Evolutionary conservation across 2,888 invertebrate species (phyloP).

Genomic region (Lasioglossum figueresi): DNA sequence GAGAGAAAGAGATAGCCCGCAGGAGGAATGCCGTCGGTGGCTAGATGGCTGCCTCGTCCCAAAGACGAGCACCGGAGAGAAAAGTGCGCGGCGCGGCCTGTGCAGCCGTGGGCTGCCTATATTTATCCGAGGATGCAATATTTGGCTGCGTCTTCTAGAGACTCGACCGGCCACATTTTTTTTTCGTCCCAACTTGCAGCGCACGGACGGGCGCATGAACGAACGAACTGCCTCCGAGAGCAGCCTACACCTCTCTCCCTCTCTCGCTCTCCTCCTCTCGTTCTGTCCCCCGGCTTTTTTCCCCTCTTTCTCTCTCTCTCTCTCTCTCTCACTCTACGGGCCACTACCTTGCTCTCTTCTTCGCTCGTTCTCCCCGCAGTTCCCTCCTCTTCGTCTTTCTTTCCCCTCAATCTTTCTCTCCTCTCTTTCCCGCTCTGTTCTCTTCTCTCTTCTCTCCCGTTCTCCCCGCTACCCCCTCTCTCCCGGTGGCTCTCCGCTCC

Average conservation of each 20-base stretch:
- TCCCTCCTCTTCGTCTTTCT: slow-evolving; percentile 20
- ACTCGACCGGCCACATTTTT: slow-evolving; percentile 69
- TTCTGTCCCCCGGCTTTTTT: neutral
- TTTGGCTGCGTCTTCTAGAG: slow-evolving; percentile 77
- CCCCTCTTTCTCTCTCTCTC: neutral
- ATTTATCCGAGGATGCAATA: slow-evolving; percentile 81
- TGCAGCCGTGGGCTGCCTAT: slow-evolving; percentile 76
- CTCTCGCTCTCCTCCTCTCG: neutral
- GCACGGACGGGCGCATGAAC: slow-evolving; percentile 72
- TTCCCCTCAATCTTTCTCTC: slow-evolving; percentile 11
- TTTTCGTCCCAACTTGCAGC: slow-evolving; percentile 68
- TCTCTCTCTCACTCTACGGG: slow-evolving; percentile 13
- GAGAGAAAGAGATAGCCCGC: slow-evolving; percentile 44
- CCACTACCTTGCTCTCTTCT: neutral
- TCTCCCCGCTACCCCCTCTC: slow-evolving; percentile 25
- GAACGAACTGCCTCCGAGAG: slow-evolving; percentile 63
- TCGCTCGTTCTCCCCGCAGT: slow-evolving; percentile 18
- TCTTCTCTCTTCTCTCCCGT: slow-evolving; percentile 20
- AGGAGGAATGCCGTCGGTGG: slow-evolving; percentile 69
- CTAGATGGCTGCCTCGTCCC: slow-evolving; percentile 66
- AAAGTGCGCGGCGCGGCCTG: slow-evolving; percentile 69
- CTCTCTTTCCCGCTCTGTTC: slow-evolving; percentile 17
- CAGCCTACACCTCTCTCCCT: slow-evolving; percentile 53
- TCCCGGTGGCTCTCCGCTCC: slow-evolving; percentile 38
- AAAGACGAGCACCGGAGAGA: slow-evolving; percentile 66